Evolutionary conservation across 2,797 vertebrate genomes (phyloP), one percentile per base, ranked within the genome.

Genomic region (Chelon labrosus): DNA sequence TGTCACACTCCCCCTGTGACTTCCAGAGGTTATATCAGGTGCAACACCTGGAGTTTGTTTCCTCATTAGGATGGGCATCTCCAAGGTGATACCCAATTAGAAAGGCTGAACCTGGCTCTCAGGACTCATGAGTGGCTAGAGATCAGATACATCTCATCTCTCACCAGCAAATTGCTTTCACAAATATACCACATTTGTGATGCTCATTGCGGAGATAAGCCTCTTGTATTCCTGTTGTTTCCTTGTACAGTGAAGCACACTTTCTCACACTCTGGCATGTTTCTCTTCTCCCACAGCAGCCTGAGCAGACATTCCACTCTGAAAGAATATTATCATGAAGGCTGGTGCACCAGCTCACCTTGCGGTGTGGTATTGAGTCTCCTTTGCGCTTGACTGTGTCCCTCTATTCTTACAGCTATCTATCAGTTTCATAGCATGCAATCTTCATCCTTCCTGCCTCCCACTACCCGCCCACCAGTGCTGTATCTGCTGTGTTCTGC

Each of bases 351-450:
- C 56, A 60, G 38, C 77, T 92, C 88, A 92, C 89, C 91, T 92
- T 90, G 88, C 84, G 42, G 88, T 82, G 66, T 54, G 39, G 73
- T 82, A 77, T 71, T 81, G 76, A 88, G 85, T 90, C 81, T 90
- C 89, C 90, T 91, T 89, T 89, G 89, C 75, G 84, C 88, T 89
- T 90, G 75, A 85, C 83, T 89, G 87, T 91, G 88, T 88, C 87
- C 80, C 86, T 86, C 85, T 87, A 73, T 85, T 89, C 88, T 88
- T 88, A 83, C 84, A 87, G 87, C 88, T 87, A 90, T 90, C 88
- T 89, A 89, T 92, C 88, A 90, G 90, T 90, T 94, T 92, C 87
- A 91, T 89, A 91, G 89, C 89, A 87, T 83, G 88, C 88, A 89
- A 92, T 92, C 92, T 90, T 86, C 90, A 91, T 93, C 88, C 84